phyloP scores from a whole-genome alignment of 1,140 invertebrate genomes.

The Orius laevigatus region DNA sequence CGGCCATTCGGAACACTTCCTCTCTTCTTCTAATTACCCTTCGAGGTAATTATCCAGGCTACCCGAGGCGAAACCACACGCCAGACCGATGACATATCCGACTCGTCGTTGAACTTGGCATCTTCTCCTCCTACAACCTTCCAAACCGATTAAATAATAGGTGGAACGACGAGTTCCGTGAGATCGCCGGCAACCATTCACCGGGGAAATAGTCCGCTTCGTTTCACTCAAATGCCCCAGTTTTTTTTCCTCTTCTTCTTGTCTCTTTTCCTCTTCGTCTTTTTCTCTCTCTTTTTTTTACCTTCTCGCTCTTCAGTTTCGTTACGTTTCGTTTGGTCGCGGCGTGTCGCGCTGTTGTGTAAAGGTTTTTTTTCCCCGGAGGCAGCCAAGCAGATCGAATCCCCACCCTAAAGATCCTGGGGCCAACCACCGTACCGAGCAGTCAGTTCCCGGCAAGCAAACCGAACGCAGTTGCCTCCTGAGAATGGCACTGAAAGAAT shows the following conservation, averaged over 20 bases:
- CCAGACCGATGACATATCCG: neutral
- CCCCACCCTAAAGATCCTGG: neutral
- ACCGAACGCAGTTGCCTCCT: slow-evolving; percentile 4
- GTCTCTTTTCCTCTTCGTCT: slow-evolving; percentile 1
- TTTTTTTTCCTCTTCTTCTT: slow-evolving; percentile 4
- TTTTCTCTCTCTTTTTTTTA: neutral
- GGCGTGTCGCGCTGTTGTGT: slow-evolving; percentile 5
- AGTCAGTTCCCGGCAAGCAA: neutral
- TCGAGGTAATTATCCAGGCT: slow-evolving; percentile 7
- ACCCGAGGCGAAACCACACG: neutral
- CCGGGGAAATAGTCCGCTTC: slow-evolving; percentile 9
- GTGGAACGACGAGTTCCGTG: too few species aligned
- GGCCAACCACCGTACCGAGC: neutral
- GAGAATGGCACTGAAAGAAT: slow-evolving; percentile 19
- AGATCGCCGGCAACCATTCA: slow-evolving; percentile 4
- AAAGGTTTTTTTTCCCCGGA: slow-evolving; percentile 6
- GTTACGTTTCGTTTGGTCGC: slow-evolving; percentile 10
- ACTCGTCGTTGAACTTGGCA: neutral
- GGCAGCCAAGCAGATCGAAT: slow-evolving; percentile 6
- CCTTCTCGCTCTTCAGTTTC: slow-evolving; percentile 4
- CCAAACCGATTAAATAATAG: too few species aligned
- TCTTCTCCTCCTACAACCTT: too few species aligned
- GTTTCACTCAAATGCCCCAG: slow-evolving; percentile 11
- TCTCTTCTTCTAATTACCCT: slow-evolving; percentile 2
- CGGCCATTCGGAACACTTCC: slow-evolving; percentile 5